Conservation (phyloP, 2,797 vertebrate species). For the Gila robusta region DNA sequence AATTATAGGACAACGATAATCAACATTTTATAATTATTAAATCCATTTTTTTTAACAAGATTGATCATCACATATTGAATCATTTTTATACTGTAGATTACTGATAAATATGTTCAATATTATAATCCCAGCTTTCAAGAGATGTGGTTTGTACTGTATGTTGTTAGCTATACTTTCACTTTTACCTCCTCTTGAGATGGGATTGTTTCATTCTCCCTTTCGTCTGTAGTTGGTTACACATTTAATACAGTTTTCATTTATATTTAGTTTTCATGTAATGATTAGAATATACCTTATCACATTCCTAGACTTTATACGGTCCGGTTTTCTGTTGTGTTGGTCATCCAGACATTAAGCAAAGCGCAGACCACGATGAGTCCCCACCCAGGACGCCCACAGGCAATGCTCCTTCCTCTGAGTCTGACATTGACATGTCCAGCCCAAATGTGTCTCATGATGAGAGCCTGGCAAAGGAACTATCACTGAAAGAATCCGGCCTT, state of each 20-base stretch:
- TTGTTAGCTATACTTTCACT: neutral
- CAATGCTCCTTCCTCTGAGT: slow-evolving; percentile 93
- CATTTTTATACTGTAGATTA: neutral
- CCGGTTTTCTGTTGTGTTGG: slow-evolving; percentile 34
- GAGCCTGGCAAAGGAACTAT: slow-evolving; percentile 93
- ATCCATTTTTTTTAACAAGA: neutral
- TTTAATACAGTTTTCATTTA: neutral
- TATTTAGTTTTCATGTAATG: neutral
- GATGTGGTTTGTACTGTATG: neutral
- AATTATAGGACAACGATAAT: neutral
- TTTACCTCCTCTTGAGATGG: neutral
- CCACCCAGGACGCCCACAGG: slow-evolving; percentile 95
- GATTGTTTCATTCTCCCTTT: neutral
- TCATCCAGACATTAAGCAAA: slow-evolving; percentile 84
- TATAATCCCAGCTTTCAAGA: neutral
- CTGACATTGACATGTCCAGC: slow-evolving; percentile 94
- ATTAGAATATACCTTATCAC: neutral
- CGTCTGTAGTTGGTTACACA: neutral
- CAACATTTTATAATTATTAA: neutral
- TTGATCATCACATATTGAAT: neutral
- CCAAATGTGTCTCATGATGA: slow-evolving; percentile 93
- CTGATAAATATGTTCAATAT: too few species aligned
- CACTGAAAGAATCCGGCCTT: slow-evolving; percentile 93
- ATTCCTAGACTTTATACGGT: slow-evolving; percentile 1
- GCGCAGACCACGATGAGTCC: slow-evolving; percentile 89